Conservation (phyloP, 2,797 vertebrate genomes). For the Bucorvus abyssinicus region DNA sequence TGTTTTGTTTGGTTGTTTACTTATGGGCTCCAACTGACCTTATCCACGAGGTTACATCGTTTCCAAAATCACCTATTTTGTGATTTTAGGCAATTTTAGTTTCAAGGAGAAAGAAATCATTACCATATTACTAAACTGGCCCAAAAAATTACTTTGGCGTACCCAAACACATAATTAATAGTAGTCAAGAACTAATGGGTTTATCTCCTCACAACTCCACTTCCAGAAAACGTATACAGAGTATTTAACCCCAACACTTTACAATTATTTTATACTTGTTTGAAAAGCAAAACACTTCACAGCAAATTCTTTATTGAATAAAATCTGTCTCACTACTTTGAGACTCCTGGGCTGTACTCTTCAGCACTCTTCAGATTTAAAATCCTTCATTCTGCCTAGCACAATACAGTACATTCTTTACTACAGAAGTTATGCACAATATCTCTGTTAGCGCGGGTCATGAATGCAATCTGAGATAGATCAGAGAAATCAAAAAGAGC, state of each 20-base stretch:
- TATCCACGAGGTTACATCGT: constrained; percentile 9
- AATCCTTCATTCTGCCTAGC: not conserved
- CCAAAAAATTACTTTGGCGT: constrained; percentile 12
- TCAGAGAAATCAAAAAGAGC: not conserved
- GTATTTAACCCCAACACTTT: not conserved
- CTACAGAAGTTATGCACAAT: not conserved
- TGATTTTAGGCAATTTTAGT: not conserved
- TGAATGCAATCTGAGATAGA: not conserved
- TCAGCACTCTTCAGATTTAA: not conserved
- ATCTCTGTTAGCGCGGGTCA: not conserved
- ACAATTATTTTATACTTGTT: not conserved
- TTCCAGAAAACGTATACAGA: not conserved
- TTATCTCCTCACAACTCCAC: not conserved
- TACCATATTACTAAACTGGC: constrained; percentile 13
- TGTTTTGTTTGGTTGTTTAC: not conserved
- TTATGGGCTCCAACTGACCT: not conserved
- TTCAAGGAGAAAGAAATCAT: not conserved
- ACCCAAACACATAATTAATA: constrained; percentile 13
- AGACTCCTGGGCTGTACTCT: not conserved
- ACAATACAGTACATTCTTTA: not conserved
- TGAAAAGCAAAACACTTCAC: not conserved
- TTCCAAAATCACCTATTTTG: constrained; percentile 26
- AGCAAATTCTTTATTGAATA: not conserved
- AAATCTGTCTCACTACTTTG: not conserved
- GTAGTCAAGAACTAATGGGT: constrained; percentile 7